phyloP scores from a whole-genome alignment of 1,140 invertebrate species.

The roundworm (Caenorhabditis elegans) region WBcel235 BX284605.5:11234501-11235000 shows the following conservation, averaged over 20 bases:
- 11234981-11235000: too few relatives aligned
- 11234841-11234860: background rate
- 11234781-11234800: conserved; percentile 31
- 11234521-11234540: conserved; percentile 25
- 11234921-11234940: too few relatives aligned
- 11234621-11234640: background rate
- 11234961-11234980: too few relatives aligned
- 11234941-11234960: too few relatives aligned
- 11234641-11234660: background rate
- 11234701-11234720: background rate
- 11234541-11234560: conserved; percentile 16
- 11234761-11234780: conserved; percentile 42
- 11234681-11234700: background rate
- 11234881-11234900: too few relatives aligned
- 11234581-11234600: background rate
- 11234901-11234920: too few relatives aligned
- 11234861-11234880: background rate
- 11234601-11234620: background rate
- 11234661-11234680: background rate
- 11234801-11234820: conserved; percentile 27
- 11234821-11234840: conserved; percentile 21
- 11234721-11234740: background rate
- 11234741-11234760: conserved; percentile 26
- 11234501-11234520: background rate
- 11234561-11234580: conserved; percentile 6